phyloP scores from a whole-genome alignment of 2,888 invertebrate genomes.

The Trissolcus brochymenae region DNA sequence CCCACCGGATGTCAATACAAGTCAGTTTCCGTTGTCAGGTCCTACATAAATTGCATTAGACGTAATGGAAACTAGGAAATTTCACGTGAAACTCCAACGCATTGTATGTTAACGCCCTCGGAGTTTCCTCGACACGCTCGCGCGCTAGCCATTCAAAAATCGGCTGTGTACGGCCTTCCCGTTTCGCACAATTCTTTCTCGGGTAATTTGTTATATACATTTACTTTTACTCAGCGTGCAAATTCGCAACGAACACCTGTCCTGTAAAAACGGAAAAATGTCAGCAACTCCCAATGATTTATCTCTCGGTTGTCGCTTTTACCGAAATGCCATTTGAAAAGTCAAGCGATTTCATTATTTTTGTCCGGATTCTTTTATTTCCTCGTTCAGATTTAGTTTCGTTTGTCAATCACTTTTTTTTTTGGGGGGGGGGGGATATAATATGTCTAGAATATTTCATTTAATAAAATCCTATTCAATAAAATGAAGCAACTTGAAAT shows the following conservation, averaged over 20 bases:
- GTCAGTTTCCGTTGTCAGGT: conserved; percentile 57
- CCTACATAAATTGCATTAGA: conserved; percentile 59
- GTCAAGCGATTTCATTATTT: too few relatives aligned
- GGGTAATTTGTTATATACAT: conserved; percentile 52
- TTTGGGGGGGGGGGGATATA: too few relatives aligned
- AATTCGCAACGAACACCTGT: conserved; percentile 16
- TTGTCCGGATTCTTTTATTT: too few relatives aligned
- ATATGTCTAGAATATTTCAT: too few relatives aligned
- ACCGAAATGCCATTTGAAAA: not conserved
- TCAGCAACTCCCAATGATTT: conserved; percentile 11
- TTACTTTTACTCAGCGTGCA: conserved; percentile 44
- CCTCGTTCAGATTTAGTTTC: too few relatives aligned
- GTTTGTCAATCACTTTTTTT: too few relatives aligned
- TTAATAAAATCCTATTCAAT: too few relatives aligned
- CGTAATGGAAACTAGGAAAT: conserved; percentile 60
- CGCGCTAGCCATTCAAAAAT: conserved; percentile 52
- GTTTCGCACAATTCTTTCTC: conserved; percentile 54
- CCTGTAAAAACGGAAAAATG: conserved; percentile 24
- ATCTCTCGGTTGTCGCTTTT: conserved; percentile 1
- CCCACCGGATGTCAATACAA: conserved; percentile 58
- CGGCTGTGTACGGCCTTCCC: conserved; percentile 49
- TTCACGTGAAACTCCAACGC: conserved; percentile 57
- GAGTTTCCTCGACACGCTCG: conserved; percentile 40
- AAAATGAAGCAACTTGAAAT: too few relatives aligned
- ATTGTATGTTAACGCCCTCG: conserved; percentile 60